Evolutionary conservation across 2,797 vertebrate genomes (phyloP).

Genomic region (Helostoma temminkii): DNA sequence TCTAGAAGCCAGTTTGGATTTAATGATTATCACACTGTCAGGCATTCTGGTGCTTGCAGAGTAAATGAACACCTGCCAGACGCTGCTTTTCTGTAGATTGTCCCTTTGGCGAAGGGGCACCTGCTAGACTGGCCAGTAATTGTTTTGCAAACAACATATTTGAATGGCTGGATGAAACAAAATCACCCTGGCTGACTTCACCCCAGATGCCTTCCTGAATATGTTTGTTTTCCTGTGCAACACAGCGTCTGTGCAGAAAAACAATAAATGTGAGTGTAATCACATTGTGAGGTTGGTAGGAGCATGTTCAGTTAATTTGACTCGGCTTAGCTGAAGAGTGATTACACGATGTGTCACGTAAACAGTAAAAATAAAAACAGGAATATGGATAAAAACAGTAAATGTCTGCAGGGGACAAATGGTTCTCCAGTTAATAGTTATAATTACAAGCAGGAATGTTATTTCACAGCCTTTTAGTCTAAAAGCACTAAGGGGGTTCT

Average conservation of each 20-base stretch:
- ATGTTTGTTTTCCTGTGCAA: constrained; percentile 22
- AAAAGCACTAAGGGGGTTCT: background rate
- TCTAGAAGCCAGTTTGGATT: constrained; percentile 2
- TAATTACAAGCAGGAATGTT: constrained; percentile 20
- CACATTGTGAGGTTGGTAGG: background rate
- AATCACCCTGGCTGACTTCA: constrained; percentile 4
- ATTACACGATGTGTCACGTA: constrained; percentile 5
- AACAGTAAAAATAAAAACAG: background rate
- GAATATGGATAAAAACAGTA: constrained; percentile 28
- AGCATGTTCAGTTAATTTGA: background rate
- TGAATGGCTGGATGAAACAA: constrained; percentile 24
- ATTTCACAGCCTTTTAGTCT: constrained; percentile 1
- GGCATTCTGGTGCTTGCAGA: constrained; percentile 9
- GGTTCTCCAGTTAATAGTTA: constrained; percentile 19
- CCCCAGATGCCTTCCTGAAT: constrained; percentile 12
- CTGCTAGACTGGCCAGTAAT: constrained; percentile 12
- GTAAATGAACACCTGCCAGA: constrained; percentile 16
- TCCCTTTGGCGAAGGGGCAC: constrained; percentile 14
- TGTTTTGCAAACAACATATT: constrained; percentile 47
- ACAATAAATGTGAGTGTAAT: constrained; percentile 17
- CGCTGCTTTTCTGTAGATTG: constrained; percentile 9
- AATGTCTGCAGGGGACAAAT: constrained; percentile 24
- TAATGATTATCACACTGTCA: background rate
- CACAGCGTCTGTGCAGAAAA: constrained; percentile 10
- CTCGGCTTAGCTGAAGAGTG: background rate